Evolutionary conservation across 2,888 invertebrate genomes (phyloP).

Genomic region (Chironomus riparius): DNA sequence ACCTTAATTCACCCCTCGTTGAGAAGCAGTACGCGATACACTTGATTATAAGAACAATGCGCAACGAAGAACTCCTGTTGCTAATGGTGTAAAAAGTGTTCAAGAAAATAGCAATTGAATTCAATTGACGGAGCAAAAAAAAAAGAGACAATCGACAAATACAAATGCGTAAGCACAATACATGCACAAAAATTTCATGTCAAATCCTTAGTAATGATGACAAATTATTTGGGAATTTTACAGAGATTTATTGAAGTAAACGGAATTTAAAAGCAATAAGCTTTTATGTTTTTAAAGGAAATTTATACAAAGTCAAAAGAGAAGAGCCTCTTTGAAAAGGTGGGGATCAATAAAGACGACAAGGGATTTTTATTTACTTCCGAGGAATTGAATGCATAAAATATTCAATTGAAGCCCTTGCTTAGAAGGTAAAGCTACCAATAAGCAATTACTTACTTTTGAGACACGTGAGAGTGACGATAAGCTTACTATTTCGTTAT

Average conservation of each 20-base stretch:
- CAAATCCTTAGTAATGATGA: conserved; percentile 1
- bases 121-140: neutral
- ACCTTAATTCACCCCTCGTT: too few species aligned
- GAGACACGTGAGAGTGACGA: too few species aligned
- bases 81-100: neutral
- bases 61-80: neutral
- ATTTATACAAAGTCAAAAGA: neutral
- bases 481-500: too few species aligned
- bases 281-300: neutral
- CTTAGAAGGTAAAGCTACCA: too few species aligned
- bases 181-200: neutral
- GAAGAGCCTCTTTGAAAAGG: too few species aligned
- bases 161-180: neutral
- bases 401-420: too few species aligned
- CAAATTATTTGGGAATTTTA: neutral
- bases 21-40: too few species aligned
- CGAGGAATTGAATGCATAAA: too few species aligned
- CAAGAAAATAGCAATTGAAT: neutral
- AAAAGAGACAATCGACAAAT: neutral
- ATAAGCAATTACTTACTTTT: too few species aligned
- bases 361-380: too few species aligned
- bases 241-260: neutral
- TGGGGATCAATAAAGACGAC: too few species aligned
- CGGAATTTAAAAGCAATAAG: neutral
- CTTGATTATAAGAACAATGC: too few species aligned